These are phyloP conservation scores for Heliconius congener DNA, from an alignment of 1,140 invertebrate species.

Conservation along the genomic window DNA sequence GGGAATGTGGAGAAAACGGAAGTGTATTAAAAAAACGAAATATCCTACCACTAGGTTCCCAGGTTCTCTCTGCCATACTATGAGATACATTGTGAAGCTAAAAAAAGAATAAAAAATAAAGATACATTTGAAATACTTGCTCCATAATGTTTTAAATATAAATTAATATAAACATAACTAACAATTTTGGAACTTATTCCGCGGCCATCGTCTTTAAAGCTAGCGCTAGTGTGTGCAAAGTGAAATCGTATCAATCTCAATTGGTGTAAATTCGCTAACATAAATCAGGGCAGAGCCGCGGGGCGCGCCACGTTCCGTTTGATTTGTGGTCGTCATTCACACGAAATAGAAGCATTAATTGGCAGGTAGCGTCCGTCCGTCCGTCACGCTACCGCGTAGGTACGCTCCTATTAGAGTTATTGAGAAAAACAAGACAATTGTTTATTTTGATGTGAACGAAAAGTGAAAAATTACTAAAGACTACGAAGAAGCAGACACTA, in stretches of 20 bases:
- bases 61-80: too few species aligned
- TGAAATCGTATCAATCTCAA: slow-evolving; percentile 7
- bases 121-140: neutral
- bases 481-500: too few species aligned
- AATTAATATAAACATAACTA: too few species aligned
- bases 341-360: slow-evolving; percentile 13
- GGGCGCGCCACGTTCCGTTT: neutral
- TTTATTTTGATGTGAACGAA: too few species aligned
- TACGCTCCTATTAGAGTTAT: neutral
- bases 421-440: neutral
- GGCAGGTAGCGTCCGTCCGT: slow-evolving; percentile 3
- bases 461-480: too few species aligned
- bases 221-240: neutral
- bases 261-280: neutral
- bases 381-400: slow-evolving; percentile 17
- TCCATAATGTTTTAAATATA: neutral
- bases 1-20: too few species aligned
- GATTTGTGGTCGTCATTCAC: slow-evolving; percentile 14
- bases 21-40: too few species aligned
- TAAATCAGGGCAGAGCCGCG: neutral
- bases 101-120: neutral
- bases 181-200: neutral
- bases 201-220: neutral
- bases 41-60: too few species aligned
- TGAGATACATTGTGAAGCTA: too few species aligned